phyloP scores from a whole-genome alignment of 2,797 vertebrate species.

The Pitangus sulphuratus region DNA sequence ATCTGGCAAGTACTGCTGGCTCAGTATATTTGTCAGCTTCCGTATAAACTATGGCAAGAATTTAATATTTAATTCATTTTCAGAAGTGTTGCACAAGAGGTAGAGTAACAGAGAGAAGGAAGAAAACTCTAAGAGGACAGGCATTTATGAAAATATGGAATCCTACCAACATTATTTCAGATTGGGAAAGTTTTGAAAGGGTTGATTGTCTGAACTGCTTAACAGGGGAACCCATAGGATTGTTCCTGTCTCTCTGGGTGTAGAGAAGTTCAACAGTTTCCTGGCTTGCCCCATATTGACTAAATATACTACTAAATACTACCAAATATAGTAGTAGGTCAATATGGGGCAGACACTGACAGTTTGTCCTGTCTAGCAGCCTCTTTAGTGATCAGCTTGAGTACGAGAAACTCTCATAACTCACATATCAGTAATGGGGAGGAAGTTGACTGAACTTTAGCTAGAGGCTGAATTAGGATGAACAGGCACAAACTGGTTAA shows the following conservation, averaged over 20 bases:
- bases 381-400: neutral
- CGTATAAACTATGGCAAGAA: neutral
- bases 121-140: neutral
- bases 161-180: neutral
- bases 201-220: fast-evolving
- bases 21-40: neutral
- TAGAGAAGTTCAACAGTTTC: neutral
- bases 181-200: neutral
- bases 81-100: neutral
- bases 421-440: neutral
- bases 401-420: neutral
- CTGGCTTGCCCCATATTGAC: neutral
- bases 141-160: neutral
- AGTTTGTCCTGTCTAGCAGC: neutral
- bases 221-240: neutral
- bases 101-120: neutral
- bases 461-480: neutral
- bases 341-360: neutral
- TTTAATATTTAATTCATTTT: neutral
- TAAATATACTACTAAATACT: too few relatives aligned
- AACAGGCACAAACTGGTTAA: neutral
- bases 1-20: neutral
- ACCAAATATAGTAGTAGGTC: neutral
- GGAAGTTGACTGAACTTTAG: neutral
- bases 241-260: neutral